These are phyloP conservation scores for Oreonectes daqikongensis DNA, from an alignment of 2,797 vertebrate genomes.

Conservation along the genomic window DNA sequence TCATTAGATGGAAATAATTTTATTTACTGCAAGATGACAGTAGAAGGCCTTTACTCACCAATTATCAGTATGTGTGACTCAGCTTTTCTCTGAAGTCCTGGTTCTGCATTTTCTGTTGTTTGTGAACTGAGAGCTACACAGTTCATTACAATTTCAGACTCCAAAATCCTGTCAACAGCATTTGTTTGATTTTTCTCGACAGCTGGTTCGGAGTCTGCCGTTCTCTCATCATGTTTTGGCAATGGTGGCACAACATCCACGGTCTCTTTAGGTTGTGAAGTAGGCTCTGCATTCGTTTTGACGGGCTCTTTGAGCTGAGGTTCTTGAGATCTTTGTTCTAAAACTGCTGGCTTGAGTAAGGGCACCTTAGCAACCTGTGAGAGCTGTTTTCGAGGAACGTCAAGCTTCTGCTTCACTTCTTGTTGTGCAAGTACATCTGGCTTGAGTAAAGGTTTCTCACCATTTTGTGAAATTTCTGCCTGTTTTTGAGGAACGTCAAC, in stretches of 20 bases:
- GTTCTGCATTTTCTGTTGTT: background rate
- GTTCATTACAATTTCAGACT: slow-evolving; percentile 15
- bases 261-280: slow-evolving; percentile 14
- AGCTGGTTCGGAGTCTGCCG: slow-evolving; percentile 11
- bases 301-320: slow-evolving; percentile 9
- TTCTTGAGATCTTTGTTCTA: background rate
- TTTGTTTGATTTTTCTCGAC: slow-evolving; percentile 3
- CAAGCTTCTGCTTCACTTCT: background rate
- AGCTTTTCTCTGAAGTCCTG: slow-evolving; percentile 22
- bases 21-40: background rate
- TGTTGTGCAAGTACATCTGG: background rate
- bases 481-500: slow-evolving; percentile 7
- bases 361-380: background rate
- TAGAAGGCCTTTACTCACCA: slow-evolving; percentile 48
- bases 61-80: slow-evolving; percentile 54
- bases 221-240: slow-evolving; percentile 7
- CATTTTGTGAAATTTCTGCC: background rate
- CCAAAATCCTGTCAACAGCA: slow-evolving; percentile 4
- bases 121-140: slow-evolving; percentile 7
- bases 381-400: background rate
- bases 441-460: background rate
- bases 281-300: slow-evolving; percentile 11
- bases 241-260: slow-evolving; percentile 2
- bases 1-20: background rate
- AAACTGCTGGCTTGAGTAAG: background rate